Evolutionary conservation across 2,888 invertebrate genomes (phyloP).

Genomic region (Pharmacophagus antenor): DNA sequence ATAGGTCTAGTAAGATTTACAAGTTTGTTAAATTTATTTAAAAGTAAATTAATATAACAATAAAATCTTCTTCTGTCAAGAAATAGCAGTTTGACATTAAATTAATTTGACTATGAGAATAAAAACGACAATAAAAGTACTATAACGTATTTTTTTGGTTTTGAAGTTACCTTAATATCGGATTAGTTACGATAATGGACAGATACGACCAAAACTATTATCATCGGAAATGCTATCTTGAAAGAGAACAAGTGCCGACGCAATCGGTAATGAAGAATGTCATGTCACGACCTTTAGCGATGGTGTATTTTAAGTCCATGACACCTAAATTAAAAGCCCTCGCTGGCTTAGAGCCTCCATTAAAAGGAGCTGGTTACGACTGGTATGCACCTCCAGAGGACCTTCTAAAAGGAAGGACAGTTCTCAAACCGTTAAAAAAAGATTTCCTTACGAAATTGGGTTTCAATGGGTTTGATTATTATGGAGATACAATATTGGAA

Average conservation of each 20-base stretch:
- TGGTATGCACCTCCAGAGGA: conserved; percentile 66
- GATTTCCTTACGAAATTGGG: conserved; percentile 52
- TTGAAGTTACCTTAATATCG: neutral
- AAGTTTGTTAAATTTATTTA: too few relatives aligned
- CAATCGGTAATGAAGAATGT: conserved; percentile 59
- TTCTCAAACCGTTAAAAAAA: conserved; percentile 57
- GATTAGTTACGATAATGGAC: conserved; percentile 31
- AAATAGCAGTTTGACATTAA: neutral
- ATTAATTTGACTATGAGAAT: too few relatives aligned
- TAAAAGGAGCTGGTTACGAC: conserved; percentile 64
- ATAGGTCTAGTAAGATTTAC: too few relatives aligned
- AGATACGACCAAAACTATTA: conserved; percentile 58
- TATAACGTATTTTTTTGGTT: neutral
- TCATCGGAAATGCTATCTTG: conserved; percentile 58
- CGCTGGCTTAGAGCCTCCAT: conserved; percentile 64
- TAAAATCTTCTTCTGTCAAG: too few relatives aligned
- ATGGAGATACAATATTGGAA: conserved; percentile 47
- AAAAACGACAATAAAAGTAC: too few relatives aligned
- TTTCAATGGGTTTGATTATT: conserved; percentile 51
- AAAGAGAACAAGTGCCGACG: conserved; percentile 62
- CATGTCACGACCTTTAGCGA: conserved; percentile 60
- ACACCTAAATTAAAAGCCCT: conserved; percentile 53
- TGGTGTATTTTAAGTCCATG: conserved; percentile 69
- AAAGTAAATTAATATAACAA: too few relatives aligned
- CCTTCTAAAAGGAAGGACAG: conserved; percentile 51